Conservation (phyloP, 2,797 vertebrate genomes). For the Ataeniobius toweri region DNA sequence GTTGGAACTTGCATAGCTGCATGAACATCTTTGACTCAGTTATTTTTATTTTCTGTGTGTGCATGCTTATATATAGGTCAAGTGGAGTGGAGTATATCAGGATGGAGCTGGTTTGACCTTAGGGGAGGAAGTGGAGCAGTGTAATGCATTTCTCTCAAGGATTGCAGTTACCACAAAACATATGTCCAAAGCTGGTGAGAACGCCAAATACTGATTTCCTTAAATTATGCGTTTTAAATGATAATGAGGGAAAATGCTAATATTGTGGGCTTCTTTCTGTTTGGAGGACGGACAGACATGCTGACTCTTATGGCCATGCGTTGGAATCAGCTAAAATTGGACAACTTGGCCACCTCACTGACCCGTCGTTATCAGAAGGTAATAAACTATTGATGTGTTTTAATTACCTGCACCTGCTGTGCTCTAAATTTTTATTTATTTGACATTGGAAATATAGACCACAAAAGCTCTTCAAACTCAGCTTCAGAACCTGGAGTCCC, state of each 20-base stretch:
- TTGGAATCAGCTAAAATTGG: background rate
- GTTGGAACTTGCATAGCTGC: background rate
- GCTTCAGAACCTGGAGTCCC: too few relatives aligned
- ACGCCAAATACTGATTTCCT: background rate
- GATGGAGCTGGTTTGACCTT: background rate
- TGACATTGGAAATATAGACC: too few relatives aligned
- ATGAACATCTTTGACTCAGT: background rate
- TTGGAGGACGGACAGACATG: conserved; percentile 8
- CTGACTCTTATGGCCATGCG: conserved; percentile 12
- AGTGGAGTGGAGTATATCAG: background rate
- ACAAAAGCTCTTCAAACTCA: too few relatives aligned
- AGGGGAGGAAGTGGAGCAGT: conserved; percentile 4
- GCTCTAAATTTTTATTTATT: background rate
- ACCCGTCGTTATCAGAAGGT: conserved; percentile 1
- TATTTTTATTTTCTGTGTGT: background rate
- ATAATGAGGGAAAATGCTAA: too few relatives aligned
- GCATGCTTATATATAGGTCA: background rate
- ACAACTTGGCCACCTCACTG: background rate
- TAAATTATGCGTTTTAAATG: too few relatives aligned
- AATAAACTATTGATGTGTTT: background rate
- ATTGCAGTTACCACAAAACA: conserved; percentile 2
- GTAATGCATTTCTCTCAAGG: conserved; percentile 2
- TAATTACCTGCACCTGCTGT: background rate
- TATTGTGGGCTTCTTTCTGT: background rate
- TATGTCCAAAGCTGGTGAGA: conserved; percentile 11